Base-by-base conservation (phyloP, 1,140 invertebrate genomes). In the Drosophila nigrodunni region DNA sequence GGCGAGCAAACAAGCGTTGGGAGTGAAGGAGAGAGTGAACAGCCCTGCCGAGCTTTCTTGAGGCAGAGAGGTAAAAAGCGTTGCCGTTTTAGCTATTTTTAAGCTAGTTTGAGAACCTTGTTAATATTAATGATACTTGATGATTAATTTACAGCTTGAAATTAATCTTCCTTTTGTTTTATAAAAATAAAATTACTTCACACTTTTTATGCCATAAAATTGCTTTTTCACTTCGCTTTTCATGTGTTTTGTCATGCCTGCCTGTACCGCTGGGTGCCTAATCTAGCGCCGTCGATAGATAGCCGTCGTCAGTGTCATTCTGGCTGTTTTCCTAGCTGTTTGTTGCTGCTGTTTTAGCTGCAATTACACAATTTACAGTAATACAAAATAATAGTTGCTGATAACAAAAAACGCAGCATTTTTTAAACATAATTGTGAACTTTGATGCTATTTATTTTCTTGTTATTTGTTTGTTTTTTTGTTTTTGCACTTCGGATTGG, bases 361-460 rank as follows among this genome's bases (percentile, higher is more conserved):
- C 9, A 41, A 75, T 71, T 70, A 71, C 67, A 75, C 69, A 66
- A 50, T 67, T 67, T 66, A 54, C 25, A 30, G 62, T 67, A 54
- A 60, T 73, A 60, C 25, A 30, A 30, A 30, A 30, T 35, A 73
- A 11, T 67, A 39, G 47, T 60, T 18, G 55, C 70, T 67, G 62
- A 73, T 73, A 54, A 46, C 25, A 30, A 30, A 5, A 30, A 30
- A 30, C 30, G 25, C 21, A 2, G 50, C 34, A 66, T 67, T 54
- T 67, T 60, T 65, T 67, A 41, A 76, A 58, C 68, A 76, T 76
- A 76, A 66, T 72, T 73, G 49, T 76, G 69, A 76, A 76, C 74
- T 76, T 76, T 76, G 68, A 66, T 76, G 73, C 52, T 71, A 70
- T 66, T 72, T 76, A 61, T 76, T 30, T 30, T 2, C 25, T 30